Evolutionary conservation across 2,113 vertebrate genomes (phyloP), one percentile per base, ranked within the genome.

Genomic region (Mystacornis crossleyi): DNA sequence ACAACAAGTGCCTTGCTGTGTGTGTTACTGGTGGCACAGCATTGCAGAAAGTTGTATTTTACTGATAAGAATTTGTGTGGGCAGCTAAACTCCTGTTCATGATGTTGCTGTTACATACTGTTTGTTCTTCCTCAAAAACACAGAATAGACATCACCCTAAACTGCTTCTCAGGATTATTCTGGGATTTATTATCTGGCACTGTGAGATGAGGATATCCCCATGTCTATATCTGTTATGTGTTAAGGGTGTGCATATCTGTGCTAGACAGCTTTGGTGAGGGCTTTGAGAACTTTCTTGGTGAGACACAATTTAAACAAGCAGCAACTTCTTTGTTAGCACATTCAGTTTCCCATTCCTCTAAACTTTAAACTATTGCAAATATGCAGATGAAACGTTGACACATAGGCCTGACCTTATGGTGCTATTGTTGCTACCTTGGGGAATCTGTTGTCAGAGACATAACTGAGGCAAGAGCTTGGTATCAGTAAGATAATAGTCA

Each of bases 361-460:
- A 6, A 21, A 8, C 24, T 60, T 87, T 29, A 34, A 77, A 11
- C 40, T 54, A 6, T 25, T 47, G 16, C 18, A 77, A 40, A 25
- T 67, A 11, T 2, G 42, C 10, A 61, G 18, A 29, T 2, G 28
- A 51, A 90, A 69, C 29, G 50, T 0, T 36, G 38, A 71, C 16
- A 15, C 9, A 11, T 3, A 33, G 45, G 28, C 20, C 31, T 5
- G 33, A 42, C 6, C 24, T 57, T 25, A 55, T 1, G 0, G 18
- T 0, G 0, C 26, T 74, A 0, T 17, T 28, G 3, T 25, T 73
- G 8, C 31, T 61, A 13, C 36, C 14, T 31, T 47, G 34, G 34
- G 8, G 5, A 81, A 50, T 36, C 40, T 23, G 42, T 16, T 67
- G 36, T 18, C n/a, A 38, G 8, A 82, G 20, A 55, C 9, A 6